phyloP scores from a whole-genome alignment of 2,888 invertebrate species.

The Caenorhabditis becei region DNA sequence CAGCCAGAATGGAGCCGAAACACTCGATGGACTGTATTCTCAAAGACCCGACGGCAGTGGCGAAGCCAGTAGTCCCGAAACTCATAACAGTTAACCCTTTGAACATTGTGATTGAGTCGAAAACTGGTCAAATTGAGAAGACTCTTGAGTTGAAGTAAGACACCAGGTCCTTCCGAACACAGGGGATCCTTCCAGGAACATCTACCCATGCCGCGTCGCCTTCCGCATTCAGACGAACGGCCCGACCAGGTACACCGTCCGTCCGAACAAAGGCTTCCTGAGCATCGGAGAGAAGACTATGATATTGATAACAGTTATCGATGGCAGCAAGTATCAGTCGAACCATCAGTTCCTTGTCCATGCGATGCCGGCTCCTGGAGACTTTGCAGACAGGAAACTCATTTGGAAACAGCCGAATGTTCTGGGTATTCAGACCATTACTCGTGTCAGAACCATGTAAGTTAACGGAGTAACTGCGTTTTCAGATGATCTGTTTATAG shows the following conservation, averaged over 20 bases:
- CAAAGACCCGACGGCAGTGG: conserved; percentile 10
- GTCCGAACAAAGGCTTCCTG: conserved; percentile 55
- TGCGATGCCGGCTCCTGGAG: conserved; percentile 62
- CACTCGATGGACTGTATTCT: conserved; percentile 51
- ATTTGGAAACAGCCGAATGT: conserved; percentile 56
- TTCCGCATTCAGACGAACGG: conserved; percentile 54
- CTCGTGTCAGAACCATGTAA: conserved; percentile 49
- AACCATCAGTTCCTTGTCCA: conserved; percentile 57
- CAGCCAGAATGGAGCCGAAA: conserved; percentile 50
- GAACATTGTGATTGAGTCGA: conserved; percentile 53
- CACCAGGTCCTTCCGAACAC: neutral
- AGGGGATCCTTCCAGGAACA: too few relatives aligned
- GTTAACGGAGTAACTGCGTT: neutral
- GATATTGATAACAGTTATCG: conserved; percentile 41
- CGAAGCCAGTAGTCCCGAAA: conserved; percentile 29
- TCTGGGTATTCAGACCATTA: conserved; percentile 52
- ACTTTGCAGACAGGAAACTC: conserved; percentile 42
- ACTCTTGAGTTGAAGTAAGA: conserved; percentile 53
- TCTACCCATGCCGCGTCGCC: conserved; percentile 58
- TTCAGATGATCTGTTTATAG: conserved; percentile 8
- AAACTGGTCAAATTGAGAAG: conserved; percentile 29
- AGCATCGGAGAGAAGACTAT: conserved; percentile 45
- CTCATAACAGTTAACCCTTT: conserved; percentile 52
- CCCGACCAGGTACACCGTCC: conserved; percentile 51
- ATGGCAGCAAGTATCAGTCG: conserved; percentile 51